Base-by-base conservation (phyloP, 2,113 vertebrate genomes). In the Nesoenas mayeri region DNA sequence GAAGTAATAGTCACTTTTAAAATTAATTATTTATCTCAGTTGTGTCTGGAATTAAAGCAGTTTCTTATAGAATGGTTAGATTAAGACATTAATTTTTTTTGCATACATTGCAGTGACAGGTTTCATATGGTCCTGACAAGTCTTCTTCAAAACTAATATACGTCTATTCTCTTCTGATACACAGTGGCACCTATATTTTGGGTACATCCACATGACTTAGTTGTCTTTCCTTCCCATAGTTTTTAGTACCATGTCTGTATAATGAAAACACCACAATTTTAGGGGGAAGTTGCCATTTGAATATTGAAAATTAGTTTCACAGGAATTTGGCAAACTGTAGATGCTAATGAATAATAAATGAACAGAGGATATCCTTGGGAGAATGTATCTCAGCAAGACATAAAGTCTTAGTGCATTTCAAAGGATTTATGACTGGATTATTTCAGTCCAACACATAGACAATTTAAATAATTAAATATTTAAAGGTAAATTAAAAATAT, bases 281-380 rank as follows among this genome's bases (percentile, higher is more conserved):
- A 80, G 51, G 36, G 47, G 31, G 64, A 91, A 64, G 54, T 66
- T 89, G 42, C 40, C 74, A 53, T 85, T 73, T 91, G 42, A 91
- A 96, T 96, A 84, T 67, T 85, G 60, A 48, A 93, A 97, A 81
- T 75, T 42, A 24, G 11, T 94, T 96, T 97, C 89, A 73, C 29
- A 95, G 74, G 81, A 96, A 91, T 96, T 96, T 15, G 14, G 77
- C 80, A 95, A 96, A 93, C 84, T 92, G 89, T 44, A 95, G 89
- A 92, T 92, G 57, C 80, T 54, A 54, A 87, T 97, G 77, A 97
- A 97, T 97, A 98, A 97, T 97, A 91, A 94, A 97, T 97, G 94
- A 88, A 50, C 15, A 66, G 65, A 92, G 60, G 51, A 78, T 87
- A 12, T 48, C 67, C 54, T 94, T 64, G 32, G 53, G 69, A 93